phyloP scores from a whole-genome alignment of 53 echinoderm and acorn worm species.

The Antedon mediterranea region DNA sequence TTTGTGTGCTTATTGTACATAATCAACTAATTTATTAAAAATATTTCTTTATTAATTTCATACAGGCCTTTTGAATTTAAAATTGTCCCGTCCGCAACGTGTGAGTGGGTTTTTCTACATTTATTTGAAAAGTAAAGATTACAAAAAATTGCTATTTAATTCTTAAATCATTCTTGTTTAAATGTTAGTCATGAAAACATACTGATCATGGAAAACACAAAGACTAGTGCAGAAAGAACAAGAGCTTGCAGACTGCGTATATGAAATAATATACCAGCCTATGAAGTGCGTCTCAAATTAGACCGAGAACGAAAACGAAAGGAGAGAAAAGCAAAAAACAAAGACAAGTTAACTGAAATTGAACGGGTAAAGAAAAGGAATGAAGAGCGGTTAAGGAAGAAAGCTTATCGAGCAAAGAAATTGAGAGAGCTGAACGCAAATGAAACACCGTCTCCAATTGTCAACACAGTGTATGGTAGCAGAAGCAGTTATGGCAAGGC shows the following conservation, averaged over 20 bases:
- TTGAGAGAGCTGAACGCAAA: not conserved
- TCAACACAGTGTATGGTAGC: not conserved
- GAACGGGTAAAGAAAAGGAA: not conserved
- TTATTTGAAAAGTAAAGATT: no score
- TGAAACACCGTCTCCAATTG: not conserved
- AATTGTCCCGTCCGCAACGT: no score
- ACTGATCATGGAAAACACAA: no score
- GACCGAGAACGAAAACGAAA: constrained; percentile 1
- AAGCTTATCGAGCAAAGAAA: not conserved
- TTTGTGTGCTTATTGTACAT: no score
- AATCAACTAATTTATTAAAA: no score
- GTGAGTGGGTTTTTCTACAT: no score
- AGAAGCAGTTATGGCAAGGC: not conserved
- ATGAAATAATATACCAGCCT: not conserved
- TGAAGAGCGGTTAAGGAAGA: not conserved
- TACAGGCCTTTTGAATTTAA: no score
- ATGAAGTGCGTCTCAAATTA: not conserved
- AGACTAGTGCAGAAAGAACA: not conserved
- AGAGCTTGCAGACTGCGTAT: not conserved
- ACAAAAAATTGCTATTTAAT: no score
- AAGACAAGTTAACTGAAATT: not conserved
- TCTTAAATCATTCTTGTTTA: no score
- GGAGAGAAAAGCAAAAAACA: not conserved
- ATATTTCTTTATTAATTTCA: no score
- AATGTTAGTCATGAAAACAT: no score